These are phyloP conservation scores for Mizuhopecten yessoensis DNA, from an alignment of 1,140 invertebrate genomes.

Conservation along the genomic window DNA sequence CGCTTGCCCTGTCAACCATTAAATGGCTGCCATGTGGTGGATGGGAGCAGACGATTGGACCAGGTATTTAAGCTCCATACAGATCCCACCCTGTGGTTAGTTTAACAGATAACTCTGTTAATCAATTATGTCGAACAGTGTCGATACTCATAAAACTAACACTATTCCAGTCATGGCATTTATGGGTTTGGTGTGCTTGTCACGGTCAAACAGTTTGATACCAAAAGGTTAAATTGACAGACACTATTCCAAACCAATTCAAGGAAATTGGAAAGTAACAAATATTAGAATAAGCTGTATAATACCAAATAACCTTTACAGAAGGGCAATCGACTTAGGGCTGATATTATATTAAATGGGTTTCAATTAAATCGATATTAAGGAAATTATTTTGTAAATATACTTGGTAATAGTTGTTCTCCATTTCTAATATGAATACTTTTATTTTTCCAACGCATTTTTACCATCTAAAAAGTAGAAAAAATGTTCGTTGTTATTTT, in stretches of 20 bases:
- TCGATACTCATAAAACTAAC: not conserved
- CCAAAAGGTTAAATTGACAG: not conserved
- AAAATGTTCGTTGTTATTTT: too few relatives aligned
- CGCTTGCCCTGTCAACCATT: conserved; percentile 17
- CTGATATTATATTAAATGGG: too few relatives aligned
- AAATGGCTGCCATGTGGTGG: conserved; percentile 18
- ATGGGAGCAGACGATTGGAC: not conserved
- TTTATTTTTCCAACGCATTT: too few relatives aligned
- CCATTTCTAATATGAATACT: too few relatives aligned
- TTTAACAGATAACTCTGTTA: conserved; percentile 22
- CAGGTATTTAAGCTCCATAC: not conserved
- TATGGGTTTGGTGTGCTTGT: not conserved
- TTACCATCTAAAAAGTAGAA: too few relatives aligned
- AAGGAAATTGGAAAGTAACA: not conserved
- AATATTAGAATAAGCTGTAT: not conserved
- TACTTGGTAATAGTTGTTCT: too few relatives aligned
- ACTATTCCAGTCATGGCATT: not conserved
- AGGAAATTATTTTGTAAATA: too few relatives aligned
- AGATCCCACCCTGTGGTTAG: not conserved
- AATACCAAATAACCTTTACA: not conserved
- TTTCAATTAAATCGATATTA: too few relatives aligned
- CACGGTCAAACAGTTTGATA: conserved; percentile 33
- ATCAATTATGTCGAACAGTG: conserved; percentile 14
- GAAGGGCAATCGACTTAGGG: too few relatives aligned
- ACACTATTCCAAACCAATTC: not conserved